A percentile compares a stretch with the other conserved stretches of the same genome.
Conservation (phyloP, 2,113 vertebrate genomes). For the Cnemophilus loriae region DNA sequence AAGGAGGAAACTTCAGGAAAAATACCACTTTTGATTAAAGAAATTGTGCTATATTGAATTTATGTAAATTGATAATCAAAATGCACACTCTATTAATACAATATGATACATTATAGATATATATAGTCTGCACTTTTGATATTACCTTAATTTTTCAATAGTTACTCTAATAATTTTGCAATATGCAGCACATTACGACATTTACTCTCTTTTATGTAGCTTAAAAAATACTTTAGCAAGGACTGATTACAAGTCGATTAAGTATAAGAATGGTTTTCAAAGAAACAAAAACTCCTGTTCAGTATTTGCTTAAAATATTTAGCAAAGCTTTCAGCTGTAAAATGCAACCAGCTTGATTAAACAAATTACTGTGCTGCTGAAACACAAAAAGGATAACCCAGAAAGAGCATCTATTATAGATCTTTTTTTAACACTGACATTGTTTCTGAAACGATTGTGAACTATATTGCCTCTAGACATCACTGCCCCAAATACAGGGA, state of each 20-base stretch:
- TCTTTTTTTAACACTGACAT: background rate
- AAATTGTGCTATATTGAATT: background rate
- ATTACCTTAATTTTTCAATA: background rate
- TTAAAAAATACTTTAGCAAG: background rate
- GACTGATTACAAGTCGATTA: background rate
- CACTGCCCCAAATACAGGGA: background rate
- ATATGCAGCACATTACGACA: background rate
- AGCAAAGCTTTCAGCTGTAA: slow-evolving; percentile 5
- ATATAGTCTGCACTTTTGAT: background rate
- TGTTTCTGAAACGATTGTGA: background rate
- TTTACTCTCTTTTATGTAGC: background rate
- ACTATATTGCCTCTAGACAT: background rate
- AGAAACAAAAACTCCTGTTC: background rate
- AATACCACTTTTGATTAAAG: background rate
- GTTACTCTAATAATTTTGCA: background rate
- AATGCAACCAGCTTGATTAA: background rate
- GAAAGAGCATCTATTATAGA: background rate
- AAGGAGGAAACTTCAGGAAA: background rate
- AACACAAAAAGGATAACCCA: background rate
- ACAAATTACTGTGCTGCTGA: background rate
- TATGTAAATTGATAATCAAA: background rate
- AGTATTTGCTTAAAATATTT: slow-evolving; percentile 10
- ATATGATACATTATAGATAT: background rate
- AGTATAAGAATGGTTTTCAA: background rate
- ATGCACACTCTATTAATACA: background rate